These are phyloP conservation scores for Chymomyza caudatula DNA, from an alignment of 2,888 invertebrate genomes.

Conservation along the genomic window DNA sequence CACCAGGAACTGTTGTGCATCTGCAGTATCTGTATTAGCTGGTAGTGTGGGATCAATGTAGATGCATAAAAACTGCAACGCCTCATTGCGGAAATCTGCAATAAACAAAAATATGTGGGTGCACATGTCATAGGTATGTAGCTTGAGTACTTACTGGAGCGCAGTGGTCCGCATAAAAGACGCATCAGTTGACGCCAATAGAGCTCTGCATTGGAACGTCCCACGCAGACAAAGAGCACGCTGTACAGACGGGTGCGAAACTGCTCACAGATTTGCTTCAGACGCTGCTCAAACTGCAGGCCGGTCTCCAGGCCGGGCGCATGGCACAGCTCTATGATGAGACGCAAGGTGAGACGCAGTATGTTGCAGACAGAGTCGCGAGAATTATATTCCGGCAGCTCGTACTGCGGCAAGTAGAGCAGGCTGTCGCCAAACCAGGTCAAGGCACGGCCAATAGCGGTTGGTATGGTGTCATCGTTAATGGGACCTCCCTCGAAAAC, in stretches of 20 bases:
- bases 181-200: slow-evolving; percentile 75
- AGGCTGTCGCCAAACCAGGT: slow-evolving; percentile 70
- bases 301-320: slow-evolving; percentile 46
- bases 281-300: slow-evolving; percentile 67
- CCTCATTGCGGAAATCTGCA: slow-evolving; percentile 69
- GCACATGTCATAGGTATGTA: neutral
- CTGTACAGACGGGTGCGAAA: slow-evolving; percentile 74
- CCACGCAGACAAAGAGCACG: slow-evolving; percentile 75
- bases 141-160: slow-evolving; percentile 51
- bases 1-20: slow-evolving; percentile 70
- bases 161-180: slow-evolving; percentile 53
- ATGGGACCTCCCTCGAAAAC: slow-evolving; percentile 72
- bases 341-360: slow-evolving; percentile 68
- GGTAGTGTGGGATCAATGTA: slow-evolving; percentile 68
- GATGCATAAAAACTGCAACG: slow-evolving; percentile 61
- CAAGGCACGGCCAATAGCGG: slow-evolving; percentile 69
- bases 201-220: slow-evolving; percentile 72
- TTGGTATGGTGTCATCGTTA: slow-evolving; percentile 65
- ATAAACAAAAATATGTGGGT: neutral
- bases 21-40: slow-evolving; percentile 46
- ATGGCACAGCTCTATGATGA: slow-evolving; percentile 64
- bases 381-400: slow-evolving; percentile 74
- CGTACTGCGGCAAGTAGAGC: slow-evolving; percentile 74
- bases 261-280: slow-evolving; percentile 67
- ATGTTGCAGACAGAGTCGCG: slow-evolving; percentile 75